Evolutionary conservation across 2,113 vertebrate genomes (phyloP), one percentile per base, ranked within the genome.

Genomic region (Phyllostomus discolor): DNA sequence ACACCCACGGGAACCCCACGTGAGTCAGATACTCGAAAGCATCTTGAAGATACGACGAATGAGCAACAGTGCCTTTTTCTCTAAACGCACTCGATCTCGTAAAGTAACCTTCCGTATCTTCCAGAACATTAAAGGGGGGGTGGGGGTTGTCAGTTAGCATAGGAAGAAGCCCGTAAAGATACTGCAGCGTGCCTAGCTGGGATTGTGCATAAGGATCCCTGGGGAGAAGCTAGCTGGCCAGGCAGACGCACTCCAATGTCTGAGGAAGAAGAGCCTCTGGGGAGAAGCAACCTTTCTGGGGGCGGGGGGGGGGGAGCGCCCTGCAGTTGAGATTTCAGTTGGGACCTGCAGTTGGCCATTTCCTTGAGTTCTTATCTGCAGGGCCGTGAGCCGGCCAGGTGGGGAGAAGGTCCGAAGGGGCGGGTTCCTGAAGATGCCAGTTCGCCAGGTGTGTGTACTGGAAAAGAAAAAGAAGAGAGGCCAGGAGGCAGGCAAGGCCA

Each of bases 21-120:
- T 20, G 24, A 41, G 33, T 70, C 67, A 46, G 17, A 66, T 20
- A 38, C 3, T 26, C 48, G 20, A 28, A n/a, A 75, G 14, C 22
- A 17, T 31, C n/a, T 52, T 48, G 14, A 16, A 76, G 33, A 64
- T 67, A 31, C 73, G 81, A 78, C 86, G 72, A 85, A 93, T 91
- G 81, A 95, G 95, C 97, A 97, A 91, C 72, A 75, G 57, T 91
- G 73, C 80, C 35, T 96, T 95, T 96, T 95, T 70, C 75, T 95
- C 94, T 72, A 80, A n/a, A 96, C 85, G 16, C n/a, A 72, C 2
- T 31, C 62, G 10, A 26, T 86, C 31, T 33, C 70, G 15, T 33
- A 69, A 80, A 85, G 62, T 54, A 67, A 46, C 10, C 1, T 69
- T 76, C 2, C 3, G 33, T 50, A 15, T 3, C 28, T 57, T 46